Evolutionary conservation across 2,113 vertebrate species (phyloP).

Genomic region (Equus quagga): DNA sequence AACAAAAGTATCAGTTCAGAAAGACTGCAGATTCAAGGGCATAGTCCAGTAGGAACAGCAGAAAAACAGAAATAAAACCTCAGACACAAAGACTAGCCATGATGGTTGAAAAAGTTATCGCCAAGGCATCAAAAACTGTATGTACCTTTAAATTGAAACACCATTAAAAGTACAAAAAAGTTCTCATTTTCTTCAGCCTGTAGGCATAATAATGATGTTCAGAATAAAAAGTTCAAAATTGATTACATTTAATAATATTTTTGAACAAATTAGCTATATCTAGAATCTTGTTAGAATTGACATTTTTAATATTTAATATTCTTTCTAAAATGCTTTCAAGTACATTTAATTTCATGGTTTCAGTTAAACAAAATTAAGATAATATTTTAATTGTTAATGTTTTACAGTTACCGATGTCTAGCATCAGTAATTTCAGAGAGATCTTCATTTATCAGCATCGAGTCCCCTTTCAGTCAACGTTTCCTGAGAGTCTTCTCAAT

Average conservation of each 20-base stretch:
- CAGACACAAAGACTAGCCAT: not conserved
- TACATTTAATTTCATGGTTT: constrained; percentile 4
- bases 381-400: not conserved
- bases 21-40: constrained; percentile 20
- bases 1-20: constrained; percentile 55
- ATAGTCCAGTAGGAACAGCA: not conserved
- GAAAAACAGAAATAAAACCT: constrained; percentile 22
- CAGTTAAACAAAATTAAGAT: not conserved
- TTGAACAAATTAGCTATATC: not conserved
- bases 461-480: not conserved
- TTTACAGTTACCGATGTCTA: not conserved
- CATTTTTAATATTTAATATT: not conserved
- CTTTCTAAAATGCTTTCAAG: not conserved
- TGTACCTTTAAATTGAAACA: constrained; percentile 23
- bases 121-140: not conserved
- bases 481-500: not conserved
- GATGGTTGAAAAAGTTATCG: not conserved
- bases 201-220: not conserved
- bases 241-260: not conserved
- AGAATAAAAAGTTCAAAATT: not conserved
- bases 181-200: not conserved
- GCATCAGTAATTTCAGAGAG: not conserved
- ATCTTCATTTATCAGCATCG: not conserved
- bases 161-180: not conserved
- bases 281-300: not conserved